Percentiles rank a stretch among this genome's conserved stretches.
Evolutionary conservation across 2,113 vertebrate species (phyloP).

Genomic region (Cyprinus carpio): DNA sequence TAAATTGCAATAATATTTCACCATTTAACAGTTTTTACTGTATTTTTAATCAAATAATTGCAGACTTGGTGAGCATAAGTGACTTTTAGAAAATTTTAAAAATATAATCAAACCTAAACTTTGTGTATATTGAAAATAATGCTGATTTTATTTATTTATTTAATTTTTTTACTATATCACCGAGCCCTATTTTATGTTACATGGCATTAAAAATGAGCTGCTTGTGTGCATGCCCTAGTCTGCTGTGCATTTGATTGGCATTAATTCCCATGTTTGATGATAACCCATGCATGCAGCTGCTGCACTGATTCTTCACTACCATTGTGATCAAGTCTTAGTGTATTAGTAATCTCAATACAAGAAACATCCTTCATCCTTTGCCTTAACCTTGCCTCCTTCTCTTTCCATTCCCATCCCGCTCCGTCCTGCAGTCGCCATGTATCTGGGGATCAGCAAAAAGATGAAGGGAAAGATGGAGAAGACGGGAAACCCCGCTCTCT

Average conservation of each 20-base stretch:
- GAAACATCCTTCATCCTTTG: neutral
- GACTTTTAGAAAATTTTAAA: too few species aligned
- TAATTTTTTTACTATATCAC: neutral
- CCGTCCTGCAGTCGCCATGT: slow-evolving; percentile 87
- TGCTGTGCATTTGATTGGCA: slow-evolving; percentile 17
- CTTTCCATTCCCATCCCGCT: slow-evolving; percentile 42
- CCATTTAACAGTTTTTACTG: neutral
- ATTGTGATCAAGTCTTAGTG: neutral
- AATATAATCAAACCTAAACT: neutral
- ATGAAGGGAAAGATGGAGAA: slow-evolving; percentile 88
- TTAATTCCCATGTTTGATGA: slow-evolving; percentile 8
- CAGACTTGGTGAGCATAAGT: neutral
- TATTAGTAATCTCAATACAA: neutral
- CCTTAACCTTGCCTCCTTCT: neutral
- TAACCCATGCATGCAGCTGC: slow-evolving; percentile 30
- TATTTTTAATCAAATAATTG: neutral
- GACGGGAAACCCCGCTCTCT: slow-evolving; percentile 95
- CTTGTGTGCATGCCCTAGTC: slow-evolving; percentile 17
- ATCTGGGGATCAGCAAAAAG: slow-evolving; percentile 84
- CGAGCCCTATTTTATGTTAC: neutral
- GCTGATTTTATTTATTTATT: neutral
- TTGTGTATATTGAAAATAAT: neutral
- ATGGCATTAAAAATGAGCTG: slow-evolving; percentile 8
- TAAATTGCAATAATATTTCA: neutral
- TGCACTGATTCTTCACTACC: neutral